Base-by-base conservation (phyloP, 2,113 vertebrate genomes). In the Vireo altiloquus region DNA sequence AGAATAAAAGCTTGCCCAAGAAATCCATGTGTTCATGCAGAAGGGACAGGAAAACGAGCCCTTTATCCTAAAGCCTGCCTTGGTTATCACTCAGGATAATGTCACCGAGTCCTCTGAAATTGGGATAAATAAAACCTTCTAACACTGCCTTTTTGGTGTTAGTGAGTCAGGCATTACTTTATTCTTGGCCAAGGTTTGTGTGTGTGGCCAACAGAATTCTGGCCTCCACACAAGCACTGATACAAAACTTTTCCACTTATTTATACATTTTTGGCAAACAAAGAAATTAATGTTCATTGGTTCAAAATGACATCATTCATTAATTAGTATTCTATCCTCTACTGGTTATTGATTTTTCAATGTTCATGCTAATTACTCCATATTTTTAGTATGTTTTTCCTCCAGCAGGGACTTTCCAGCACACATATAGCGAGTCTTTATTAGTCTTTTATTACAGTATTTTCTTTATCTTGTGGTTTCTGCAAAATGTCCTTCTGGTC, bases 341-440 rank as follows among this genome's bases (percentile, higher is more conserved):
- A n/a, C 7, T 69, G 39, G 47, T 69, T 46, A 61, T 78, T 61
- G 54, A 46, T 69, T 78, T 87, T 78, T 69, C 46, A 61, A 28
- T 46, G 23, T 52, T 69, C 7, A 15, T n/a, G 64, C 39, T 69
- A 69, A 69, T 87, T 46, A 39, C 8, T 60, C 27, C 33, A 7
- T 61, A 39, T 39, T 53, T 61, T 78, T 39, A 37, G 12, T 46
- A 33, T 46, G 13, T 23, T 78, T 69, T 87, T 60, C 28, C 13
- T 61, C 46, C 28, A 37, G 54, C 54, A 23, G 39, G 27, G 63
- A 28, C 22, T 60, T 68, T 18, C 11, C 10, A 60, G 22, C 27
- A 53, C 33, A 69, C 28, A 53, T 61, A 24, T 8, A 69, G 14
- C 0, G 0, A 61, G 8, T 20, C 15, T 46, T 77, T 19, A 18